Percentiles rank a stretch among this genome's conserved stretches.
These are phyloP conservation scores for Florisuga fusca DNA, from an alignment of 2,797 vertebrate species.

Conservation along the genomic window DNA sequence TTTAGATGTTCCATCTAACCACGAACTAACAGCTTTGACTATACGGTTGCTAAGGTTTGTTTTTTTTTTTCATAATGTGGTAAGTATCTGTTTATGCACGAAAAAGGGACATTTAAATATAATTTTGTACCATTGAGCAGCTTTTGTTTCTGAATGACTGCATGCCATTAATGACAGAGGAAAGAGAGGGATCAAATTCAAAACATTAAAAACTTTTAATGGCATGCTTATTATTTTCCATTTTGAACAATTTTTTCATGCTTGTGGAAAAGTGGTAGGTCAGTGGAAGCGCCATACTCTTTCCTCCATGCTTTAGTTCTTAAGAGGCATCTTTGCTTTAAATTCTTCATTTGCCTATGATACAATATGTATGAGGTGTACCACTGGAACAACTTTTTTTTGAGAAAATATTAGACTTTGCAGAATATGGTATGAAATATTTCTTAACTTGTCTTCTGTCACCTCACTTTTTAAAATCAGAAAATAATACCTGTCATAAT, in stretches of 20 bases:
- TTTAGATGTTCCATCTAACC: not conserved
- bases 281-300: not conserved
- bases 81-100: not conserved
- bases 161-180: not conserved
- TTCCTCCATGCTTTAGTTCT: not conserved
- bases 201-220: not conserved
- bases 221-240: not conserved
- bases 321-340: not conserved
- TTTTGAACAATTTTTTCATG: conserved; percentile 2
- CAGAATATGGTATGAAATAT: not conserved
- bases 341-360: not conserved
- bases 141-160: not conserved
- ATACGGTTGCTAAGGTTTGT: not conserved
- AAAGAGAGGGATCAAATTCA: not conserved
- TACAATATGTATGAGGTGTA: not conserved
- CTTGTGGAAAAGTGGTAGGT: not conserved
- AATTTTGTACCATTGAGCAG: not conserved
- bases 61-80: not conserved
- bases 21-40: not conserved
- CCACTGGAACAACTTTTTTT: not conserved
- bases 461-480: not conserved
- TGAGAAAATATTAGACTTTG: not conserved
- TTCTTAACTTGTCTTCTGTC: not conserved
- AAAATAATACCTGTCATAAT: not conserved
- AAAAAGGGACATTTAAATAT: conserved; percentile 3